These are phyloP conservation scores for Erinaceus europaeus DNA, from an alignment of 2,113 vertebrate species.

Conservation along the genomic window DNA sequence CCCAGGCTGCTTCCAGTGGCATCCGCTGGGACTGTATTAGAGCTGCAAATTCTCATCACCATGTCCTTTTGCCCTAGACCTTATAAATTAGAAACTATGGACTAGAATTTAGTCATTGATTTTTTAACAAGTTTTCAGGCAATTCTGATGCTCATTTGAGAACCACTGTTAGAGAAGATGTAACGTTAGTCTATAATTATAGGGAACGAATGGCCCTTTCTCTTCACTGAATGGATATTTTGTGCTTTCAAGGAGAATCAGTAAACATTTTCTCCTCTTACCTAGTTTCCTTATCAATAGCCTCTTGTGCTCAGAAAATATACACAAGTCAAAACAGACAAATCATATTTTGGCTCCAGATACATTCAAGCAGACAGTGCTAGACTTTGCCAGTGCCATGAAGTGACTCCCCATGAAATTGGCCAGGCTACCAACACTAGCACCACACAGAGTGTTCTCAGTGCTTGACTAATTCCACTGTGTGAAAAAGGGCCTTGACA, in stretches of 20 bases:
- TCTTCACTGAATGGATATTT: slow-evolving; percentile 45
- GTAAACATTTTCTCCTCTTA: slow-evolving; percentile 50
- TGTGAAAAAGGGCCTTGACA: slow-evolving; percentile 10
- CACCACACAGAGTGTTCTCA: not conserved
- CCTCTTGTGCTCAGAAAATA: slow-evolving; percentile 64
- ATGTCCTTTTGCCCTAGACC: not conserved
- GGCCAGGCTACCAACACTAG: slow-evolving; percentile 2
- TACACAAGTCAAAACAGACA: slow-evolving; percentile 57
- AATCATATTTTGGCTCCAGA: slow-evolving; percentile 45
- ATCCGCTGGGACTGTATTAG: not conserved
- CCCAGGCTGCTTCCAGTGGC: not conserved
- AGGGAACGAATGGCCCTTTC: not conserved
- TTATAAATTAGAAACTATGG: not conserved
- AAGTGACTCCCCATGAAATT: slow-evolving; percentile 35
- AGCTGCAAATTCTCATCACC: not conserved
- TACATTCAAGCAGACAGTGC: slow-evolving; percentile 47
- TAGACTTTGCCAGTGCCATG: slow-evolving; percentile 45
- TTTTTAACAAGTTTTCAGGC: not conserved
- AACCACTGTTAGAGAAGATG: not conserved
- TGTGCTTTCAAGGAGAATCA: slow-evolving; percentile 54
- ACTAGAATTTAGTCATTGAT: not conserved
- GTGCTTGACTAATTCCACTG: slow-evolving; percentile 24
- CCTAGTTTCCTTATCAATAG: slow-evolving; percentile 66
- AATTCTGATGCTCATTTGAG: not conserved
- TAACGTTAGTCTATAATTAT: slow-evolving; percentile 6